phyloP scores from a whole-genome alignment of 2,888 invertebrate species.

The Rotaria macrura region DNA sequence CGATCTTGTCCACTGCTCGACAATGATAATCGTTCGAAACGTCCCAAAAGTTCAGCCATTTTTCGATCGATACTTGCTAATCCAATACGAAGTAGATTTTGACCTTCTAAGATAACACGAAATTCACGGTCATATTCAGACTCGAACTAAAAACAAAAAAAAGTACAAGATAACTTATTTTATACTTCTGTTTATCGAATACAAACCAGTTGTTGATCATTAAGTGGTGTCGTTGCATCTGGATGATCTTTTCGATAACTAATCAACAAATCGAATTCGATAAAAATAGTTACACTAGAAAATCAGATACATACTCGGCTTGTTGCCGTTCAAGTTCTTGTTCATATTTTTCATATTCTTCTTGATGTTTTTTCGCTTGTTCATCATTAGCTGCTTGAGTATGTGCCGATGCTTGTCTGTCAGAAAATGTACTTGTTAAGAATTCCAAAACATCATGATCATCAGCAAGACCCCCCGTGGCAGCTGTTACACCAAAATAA shows the following conservation, averaged over 20 bases:
- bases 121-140: conserved; percentile 31
- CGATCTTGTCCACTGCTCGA: neutral
- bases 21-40: conserved; percentile 22
- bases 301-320: conserved; percentile 10
- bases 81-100: conserved; percentile 27
- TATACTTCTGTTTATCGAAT: neutral
- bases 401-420: neutral
- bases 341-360: conserved; percentile 33
- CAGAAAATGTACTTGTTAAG: conserved; percentile 56
- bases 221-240: conserved; percentile 16
- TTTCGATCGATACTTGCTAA: conserved; percentile 23
- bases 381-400: neutral
- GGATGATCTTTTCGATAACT: conserved; percentile 30
- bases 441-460: conserved; percentile 72
- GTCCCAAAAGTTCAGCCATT: conserved; percentile 31
- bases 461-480: conserved; percentile 63
- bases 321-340: conserved; percentile 27
- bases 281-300: neutral
- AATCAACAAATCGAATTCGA: neutral
- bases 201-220: conserved; percentile 23
- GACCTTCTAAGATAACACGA: conserved; percentile 31
- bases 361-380: neutral
- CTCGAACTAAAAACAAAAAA: conserved; percentile 23
- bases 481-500: conserved; percentile 84
- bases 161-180: neutral